A percentile compares a stretch with the other conserved stretches of the same genome.
Evolutionary conservation across 1,140 invertebrate genomes (phyloP).

Genomic region (Vanessa atalanta): DNA sequence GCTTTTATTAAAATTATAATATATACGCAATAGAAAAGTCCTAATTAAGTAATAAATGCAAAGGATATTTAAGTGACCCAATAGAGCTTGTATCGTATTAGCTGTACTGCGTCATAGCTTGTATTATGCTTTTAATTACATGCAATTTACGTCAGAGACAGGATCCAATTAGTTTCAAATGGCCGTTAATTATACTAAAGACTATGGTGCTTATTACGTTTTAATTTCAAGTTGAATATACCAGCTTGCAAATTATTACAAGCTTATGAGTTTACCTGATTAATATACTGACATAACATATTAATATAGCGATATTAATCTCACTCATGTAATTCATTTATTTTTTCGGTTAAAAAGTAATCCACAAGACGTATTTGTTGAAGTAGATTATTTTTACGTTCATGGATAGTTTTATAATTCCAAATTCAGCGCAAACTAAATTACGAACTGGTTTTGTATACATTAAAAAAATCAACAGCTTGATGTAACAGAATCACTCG

Average conservation of each 20-base stretch:
- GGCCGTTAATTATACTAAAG: slow-evolving; percentile 22
- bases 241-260: no score
- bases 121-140: slow-evolving; percentile 17
- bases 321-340: no score
- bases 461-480: background rate
- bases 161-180: slow-evolving; percentile 21
- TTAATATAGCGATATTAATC: no score
- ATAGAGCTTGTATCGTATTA: background rate
- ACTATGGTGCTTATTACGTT: background rate
- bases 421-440: no score
- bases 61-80: background rate
- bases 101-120: background rate
- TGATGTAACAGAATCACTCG: slow-evolving; percentile 25
- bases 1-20: no score
- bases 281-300: no score
- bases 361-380: no score
- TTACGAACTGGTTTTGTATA: background rate
- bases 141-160: slow-evolving; percentile 19
- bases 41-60: background rate
- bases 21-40: no score
- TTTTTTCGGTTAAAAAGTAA: no score
- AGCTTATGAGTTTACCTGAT: no score
- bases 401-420: no score
- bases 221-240: background rate
- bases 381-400: no score